Evolutionary conservation across 2,113 vertebrate genomes (phyloP).

Genomic region (Petrocephalus zakoni): DNA sequence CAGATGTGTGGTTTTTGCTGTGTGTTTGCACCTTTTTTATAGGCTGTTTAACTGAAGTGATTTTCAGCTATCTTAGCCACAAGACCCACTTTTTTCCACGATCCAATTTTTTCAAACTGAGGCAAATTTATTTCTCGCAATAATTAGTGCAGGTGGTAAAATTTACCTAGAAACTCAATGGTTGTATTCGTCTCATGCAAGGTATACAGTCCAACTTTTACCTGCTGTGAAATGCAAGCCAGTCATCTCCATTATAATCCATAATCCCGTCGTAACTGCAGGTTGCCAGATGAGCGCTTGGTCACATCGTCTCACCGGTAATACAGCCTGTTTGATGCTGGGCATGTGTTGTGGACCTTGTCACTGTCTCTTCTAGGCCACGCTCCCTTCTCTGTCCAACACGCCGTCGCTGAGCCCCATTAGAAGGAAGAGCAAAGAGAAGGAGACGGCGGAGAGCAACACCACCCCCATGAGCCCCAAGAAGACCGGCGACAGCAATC

Average conservation of each 20-base stretch:
- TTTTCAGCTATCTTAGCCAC: not conserved
- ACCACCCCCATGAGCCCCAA: constrained; percentile 84
- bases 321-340: not conserved
- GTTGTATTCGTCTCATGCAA: not conserved
- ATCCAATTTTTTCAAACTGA: not conserved
- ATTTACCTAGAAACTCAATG: not conserved
- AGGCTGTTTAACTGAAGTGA: not conserved
- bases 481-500: constrained; percentile 72
- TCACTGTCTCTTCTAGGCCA: constrained; percentile 60
- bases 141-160: not conserved
- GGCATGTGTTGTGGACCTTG: not conserved
- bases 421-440: constrained; percentile 89
- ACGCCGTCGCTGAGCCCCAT: constrained; percentile 93
- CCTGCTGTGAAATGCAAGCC: not conserved
- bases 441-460: constrained; percentile 68
- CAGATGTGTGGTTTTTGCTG: not conserved
- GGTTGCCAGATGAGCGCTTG: not conserved
- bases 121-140: not conserved
- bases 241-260: not conserved
- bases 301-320: not conserved
- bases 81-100: not conserved
- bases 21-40: not conserved
- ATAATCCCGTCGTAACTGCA: not conserved
- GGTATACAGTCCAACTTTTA: not conserved
- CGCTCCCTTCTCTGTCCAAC: constrained; percentile 84